Base-by-base conservation (phyloP, 2,797 vertebrate species). In the Leptatherina wallacei region DNA sequence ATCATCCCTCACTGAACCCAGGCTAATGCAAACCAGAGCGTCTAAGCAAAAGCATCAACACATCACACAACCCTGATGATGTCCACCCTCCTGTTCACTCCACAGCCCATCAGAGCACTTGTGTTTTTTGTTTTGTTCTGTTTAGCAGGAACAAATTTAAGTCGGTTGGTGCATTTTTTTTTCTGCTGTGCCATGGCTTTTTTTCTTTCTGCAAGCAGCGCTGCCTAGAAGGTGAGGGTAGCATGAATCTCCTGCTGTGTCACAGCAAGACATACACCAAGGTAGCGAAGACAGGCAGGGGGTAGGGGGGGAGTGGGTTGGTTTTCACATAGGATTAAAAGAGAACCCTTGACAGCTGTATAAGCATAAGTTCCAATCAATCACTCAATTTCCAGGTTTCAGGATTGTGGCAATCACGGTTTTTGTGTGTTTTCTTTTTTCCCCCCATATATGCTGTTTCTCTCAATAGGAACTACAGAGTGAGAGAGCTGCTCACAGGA, bases 401-500 rank as follows among this genome's bases (percentile, higher is more conserved):
- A 85, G 63, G 72, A 87, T 78, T 84, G 80, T 82, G 85, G 91
- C 82, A 88, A 89, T 91, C 91, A 87, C 24, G 24, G 24, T 27
- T 27, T 61, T 69, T 69, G 44, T 61, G 69, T 33, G 30, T 9
- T 16, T 4, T 30, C 3, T 60, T 22, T 61, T 32, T 32, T 32
- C 6, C 9, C 9, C 33, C 9, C 7, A 20, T 44, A 4, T 20
- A 2, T 20, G 7, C 3, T 20, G 1, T 44, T 75, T 79, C 73
- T 44, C 75, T 70, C 70, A 72, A 79, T 73, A 86, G 85, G 88
- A 89, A 87, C 64, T 61, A 54, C 75, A 82, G 85, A 67, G 83
- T 57, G 72, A 78, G 69, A 89, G 54, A 69, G 73, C 88, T 90
- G 88, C 90, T 92, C 82, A 83, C 81, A 91, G 87, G 86, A 86